Base-by-base conservation (phyloP, 2,888 invertebrate species). In the Acrobasis repandana region DNA sequence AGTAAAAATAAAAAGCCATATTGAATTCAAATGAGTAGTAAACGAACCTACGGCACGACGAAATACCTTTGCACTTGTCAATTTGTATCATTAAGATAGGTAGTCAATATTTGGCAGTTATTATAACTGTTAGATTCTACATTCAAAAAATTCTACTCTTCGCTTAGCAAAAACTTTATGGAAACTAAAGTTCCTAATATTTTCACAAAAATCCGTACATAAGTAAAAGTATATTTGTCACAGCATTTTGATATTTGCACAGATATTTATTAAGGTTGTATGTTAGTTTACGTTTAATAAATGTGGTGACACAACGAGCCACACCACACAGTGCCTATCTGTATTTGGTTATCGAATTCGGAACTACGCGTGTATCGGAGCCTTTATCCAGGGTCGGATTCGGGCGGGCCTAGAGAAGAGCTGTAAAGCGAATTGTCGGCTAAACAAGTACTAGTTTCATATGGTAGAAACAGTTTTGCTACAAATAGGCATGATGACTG, bases 301-400 rank as follows among this genome's bases (percentile, higher is more conserved):
- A 38, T 38, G 54, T 54, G 54, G 54, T 54, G 54, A 54, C 54
- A 54, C 54, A 54, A 6, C 28, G 54, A 54, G 54, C 18, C 54
- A 18, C 11, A 16, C 18, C 54, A 18, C 11, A 16, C 10, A 9
- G n/a, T 52, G 15, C 54, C 38, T 38, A 1, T 6, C 2, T 11
- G 38, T 43, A 54, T 34, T 54, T 54, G 54, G 54, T 54, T 54
- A 10, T 52, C 36, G 8, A 54, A 54, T 54, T 43, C 18, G 54
- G 38, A 18, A 54, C n/a, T 38, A 18, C 54, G 34, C 52, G 54
- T 54, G 36, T 36, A 16, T 18, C 54, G 36, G 54, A 6, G 36
- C 15, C 36, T 18, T 54, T 36, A 38, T 38, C 16, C 18, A 38
- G 54, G 54, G 54, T 38, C 38, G 38, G 11, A 18, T 14, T 54